These are phyloP conservation scores for Sialia sialis DNA, from an alignment of 2,113 vertebrate genomes.

Conservation along the genomic window DNA sequence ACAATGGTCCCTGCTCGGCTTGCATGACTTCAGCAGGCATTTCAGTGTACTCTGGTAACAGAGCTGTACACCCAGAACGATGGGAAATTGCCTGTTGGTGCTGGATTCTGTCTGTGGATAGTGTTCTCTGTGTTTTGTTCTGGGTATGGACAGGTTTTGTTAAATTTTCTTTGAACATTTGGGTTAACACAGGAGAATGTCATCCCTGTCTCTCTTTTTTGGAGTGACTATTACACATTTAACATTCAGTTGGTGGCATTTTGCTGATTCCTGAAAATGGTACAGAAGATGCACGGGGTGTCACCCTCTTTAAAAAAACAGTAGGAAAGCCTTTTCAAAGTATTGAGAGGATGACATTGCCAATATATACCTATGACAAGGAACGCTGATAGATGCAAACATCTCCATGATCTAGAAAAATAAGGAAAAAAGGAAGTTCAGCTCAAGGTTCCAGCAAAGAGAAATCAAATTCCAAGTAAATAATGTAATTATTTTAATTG, in stretches of 20 bases:
- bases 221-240: not conserved
- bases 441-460: not conserved
- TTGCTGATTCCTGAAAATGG: not conserved
- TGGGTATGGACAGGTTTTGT: not conserved
- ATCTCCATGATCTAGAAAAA: not conserved
- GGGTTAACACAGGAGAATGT: not conserved
- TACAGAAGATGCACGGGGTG: not conserved
- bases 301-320: not conserved
- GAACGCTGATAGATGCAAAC: not conserved
- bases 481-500: not conserved
- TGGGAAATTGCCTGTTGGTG: not conserved
- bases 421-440: not conserved
- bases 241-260: not conserved
- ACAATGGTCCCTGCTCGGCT: not conserved
- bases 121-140: not conserved
- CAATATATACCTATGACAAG: not conserved
- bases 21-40: fast-evolving
- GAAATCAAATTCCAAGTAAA: not conserved
- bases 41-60: not conserved
- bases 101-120: not conserved
- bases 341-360: not conserved
- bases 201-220: not conserved
- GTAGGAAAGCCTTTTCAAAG: not conserved
- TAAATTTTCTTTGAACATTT: not conserved
- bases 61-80: fast-evolving